Base-by-base conservation (phyloP, 2,113 vertebrate genomes). In the Rana temporaria region DNA sequence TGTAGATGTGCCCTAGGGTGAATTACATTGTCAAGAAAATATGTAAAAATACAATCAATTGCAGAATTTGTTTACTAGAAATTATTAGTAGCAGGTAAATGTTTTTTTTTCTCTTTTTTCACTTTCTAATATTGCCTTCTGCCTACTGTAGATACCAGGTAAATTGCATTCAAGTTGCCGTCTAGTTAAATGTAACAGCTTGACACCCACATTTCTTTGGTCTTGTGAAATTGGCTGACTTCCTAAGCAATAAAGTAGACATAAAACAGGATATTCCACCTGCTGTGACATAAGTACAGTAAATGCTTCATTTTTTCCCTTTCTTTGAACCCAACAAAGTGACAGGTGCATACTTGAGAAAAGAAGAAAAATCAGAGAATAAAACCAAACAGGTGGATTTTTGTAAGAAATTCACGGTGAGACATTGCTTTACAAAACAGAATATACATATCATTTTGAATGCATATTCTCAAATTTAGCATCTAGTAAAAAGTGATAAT, bases 141-240 rank as follows among this genome's bases (percentile, higher is more conserved):
- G 15, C 53, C 55, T 76, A n/a, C n/a, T n/a, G n/a, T n/a, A 67
- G 52, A 34, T 67, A 60, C 72, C 30, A 12, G 64, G 64, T 76
- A 64, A 82, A 75, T 82, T 75, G 71, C 71, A 59, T 75, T 75
- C 80, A 74, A 38, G 52, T 66, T 32, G 69, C 59, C 14, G 70
- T 82, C 57, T 82, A 82, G 70, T 82, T 82, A 76, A 82, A 82
- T 82, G 63, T 67, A 76, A 82, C 81, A 82, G 81, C 71, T 60
- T 82, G 81, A 82, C 71, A 76, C 32, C 26, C 72, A 76, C 59
- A 82, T 82, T 82, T 82, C 62, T 75, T 76, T 76, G 81, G 72
- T 76, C 71, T 75, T 76, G 32, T 62, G 52, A 82, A 82, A 82
- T 82, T 75, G 81, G 81, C 81, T 76, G 63, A 67, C 63, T 82